Base-by-base conservation (phyloP, 1,140 invertebrate species). In the Drosophila insularis region DNA sequence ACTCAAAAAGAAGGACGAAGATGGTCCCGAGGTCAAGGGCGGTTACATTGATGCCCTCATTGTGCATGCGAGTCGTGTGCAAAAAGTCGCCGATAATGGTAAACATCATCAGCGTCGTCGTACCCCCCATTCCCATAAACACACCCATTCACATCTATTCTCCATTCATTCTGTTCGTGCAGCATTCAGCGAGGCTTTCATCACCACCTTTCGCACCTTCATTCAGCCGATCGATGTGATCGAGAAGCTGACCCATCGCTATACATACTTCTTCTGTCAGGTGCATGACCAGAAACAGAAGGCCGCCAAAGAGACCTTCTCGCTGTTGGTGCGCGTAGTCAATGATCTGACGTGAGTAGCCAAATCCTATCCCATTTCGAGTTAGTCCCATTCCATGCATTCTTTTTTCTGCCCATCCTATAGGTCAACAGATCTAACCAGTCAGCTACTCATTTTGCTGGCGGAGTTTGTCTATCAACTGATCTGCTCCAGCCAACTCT, bases 191-290 rank as follows among this genome's bases (percentile, higher is more conserved):
- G 98, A 99, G 94, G 98, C 98, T 39, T 99, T 99, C 92, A 94
- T 99, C 73, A 98, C 97, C 21, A 99, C 98, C 43, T 99, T 99
- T 92, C 94, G 98, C 78, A 99, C 98, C 65, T 99, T 99, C 93
- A 95, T 99, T 81, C 93, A 96, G 54, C 97, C 98, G n/a, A 92
- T 95, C 63, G 96, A 97, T 70, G 93, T 99, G 66, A 95, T 99
- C 71, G 94, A 95, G 84, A 98, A 98, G 92, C 93, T 99, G 43
- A 95, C 97, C 78, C 95, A 96, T 91, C 94, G 98, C 69, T 92
- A 93, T 72, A 89, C 90, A 91, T 95, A 96, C 82, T 98, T 98
- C 80, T 95, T 95, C 78, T 95, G 95, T 80, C 95, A 95, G 78
- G 93, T 95, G 23, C 95, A 96, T 79, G 92, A 94, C 37, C 91